phyloP scores from a whole-genome alignment of 2,797 vertebrate species.

The Chromobotia macracanthus region DNA sequence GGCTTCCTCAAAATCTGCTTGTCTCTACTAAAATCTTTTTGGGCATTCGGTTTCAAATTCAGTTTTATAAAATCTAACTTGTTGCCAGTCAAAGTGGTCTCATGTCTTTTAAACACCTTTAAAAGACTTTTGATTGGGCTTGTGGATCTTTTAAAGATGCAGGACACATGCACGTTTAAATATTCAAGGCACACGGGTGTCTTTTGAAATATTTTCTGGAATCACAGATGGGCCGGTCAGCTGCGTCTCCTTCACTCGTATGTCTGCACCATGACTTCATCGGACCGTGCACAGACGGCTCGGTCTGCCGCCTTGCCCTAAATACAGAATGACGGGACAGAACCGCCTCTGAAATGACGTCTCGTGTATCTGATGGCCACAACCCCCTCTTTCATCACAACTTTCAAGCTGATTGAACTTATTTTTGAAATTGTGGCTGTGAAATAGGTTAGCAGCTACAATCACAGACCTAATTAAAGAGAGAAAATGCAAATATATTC shows the following conservation, averaged over 20 bases:
- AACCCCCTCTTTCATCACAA: conserved; percentile 60
- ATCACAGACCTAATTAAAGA: conserved; percentile 80
- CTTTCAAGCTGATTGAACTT: conserved; percentile 68
- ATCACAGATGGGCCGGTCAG: conserved; percentile 46
- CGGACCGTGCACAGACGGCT: conserved; percentile 23
- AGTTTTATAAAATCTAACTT: neutral
- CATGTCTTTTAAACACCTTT: neutral
- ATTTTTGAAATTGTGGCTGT: conserved; percentile 75
- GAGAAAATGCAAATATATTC: conserved; percentile 77
- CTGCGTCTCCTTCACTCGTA: conserved; percentile 35
- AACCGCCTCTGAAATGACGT: conserved; percentile 73
- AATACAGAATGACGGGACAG: conserved; percentile 67
- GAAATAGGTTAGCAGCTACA: conserved; percentile 74
- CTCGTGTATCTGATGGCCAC: conserved; percentile 61
- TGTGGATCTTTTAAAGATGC: conserved; percentile 20
- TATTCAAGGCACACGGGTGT: conserved; percentile 29
- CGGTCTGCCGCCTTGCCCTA: conserved; percentile 25
- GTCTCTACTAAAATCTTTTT: too few relatives aligned
- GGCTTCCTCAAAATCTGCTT: neutral
- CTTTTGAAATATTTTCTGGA: conserved; percentile 44
- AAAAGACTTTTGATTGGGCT: conserved; percentile 6
- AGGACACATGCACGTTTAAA: conserved; percentile 7
- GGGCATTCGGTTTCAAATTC: neutral
- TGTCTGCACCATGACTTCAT: conserved; percentile 38
- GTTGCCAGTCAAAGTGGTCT: neutral